Conservation (phyloP, 2,888 invertebrate genomes). For the Drosophila tripunctata region DNA sequence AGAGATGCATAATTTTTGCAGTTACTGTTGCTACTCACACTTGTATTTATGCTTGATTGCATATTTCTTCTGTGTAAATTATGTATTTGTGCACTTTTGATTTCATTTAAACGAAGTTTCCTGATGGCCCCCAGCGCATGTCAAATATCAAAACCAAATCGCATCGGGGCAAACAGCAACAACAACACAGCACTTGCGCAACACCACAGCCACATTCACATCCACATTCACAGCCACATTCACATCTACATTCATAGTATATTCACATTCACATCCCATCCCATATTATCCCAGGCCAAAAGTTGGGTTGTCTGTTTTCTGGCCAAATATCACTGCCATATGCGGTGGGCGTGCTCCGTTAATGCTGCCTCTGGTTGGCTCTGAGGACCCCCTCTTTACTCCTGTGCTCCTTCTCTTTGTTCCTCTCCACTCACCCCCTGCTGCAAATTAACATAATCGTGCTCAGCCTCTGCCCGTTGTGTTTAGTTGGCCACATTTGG, state of each 20-base stretch:
- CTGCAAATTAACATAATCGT: conserved; percentile 77
- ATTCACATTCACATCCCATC: conserved; percentile 41
- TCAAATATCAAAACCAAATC: conserved; percentile 77
- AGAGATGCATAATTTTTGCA: conserved; percentile 1
- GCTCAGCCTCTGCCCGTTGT: conserved; percentile 47
- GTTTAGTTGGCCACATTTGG: conserved; percentile 40
- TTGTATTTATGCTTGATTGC: conserved; percentile 29
- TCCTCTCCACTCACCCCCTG: neutral
- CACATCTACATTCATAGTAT: conserved; percentile 46
- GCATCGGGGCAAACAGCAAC: conserved; percentile 39
- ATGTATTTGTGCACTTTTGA: conserved; percentile 79
- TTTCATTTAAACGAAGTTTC: conserved; percentile 80
- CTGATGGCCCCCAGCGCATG: conserved; percentile 78
- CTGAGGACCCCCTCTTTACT: conserved; percentile 8
- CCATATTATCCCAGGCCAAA: conserved; percentile 20
- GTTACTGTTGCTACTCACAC: conserved; percentile 16
- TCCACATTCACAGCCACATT: conserved; percentile 34
- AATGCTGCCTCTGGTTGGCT: conserved; percentile 50
- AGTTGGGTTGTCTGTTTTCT: conserved; percentile 24
- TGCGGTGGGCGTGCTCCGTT: conserved; percentile 77
- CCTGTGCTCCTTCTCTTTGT: neutral
- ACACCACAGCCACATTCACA: conserved; percentile 55
- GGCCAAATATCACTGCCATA: conserved; percentile 73
- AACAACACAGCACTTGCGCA: conserved; percentile 59
- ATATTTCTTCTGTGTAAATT: conserved; percentile 77